Evolutionary conservation across 2,888 invertebrate species (phyloP).

Genomic region (Andrena fulva): DNA sequence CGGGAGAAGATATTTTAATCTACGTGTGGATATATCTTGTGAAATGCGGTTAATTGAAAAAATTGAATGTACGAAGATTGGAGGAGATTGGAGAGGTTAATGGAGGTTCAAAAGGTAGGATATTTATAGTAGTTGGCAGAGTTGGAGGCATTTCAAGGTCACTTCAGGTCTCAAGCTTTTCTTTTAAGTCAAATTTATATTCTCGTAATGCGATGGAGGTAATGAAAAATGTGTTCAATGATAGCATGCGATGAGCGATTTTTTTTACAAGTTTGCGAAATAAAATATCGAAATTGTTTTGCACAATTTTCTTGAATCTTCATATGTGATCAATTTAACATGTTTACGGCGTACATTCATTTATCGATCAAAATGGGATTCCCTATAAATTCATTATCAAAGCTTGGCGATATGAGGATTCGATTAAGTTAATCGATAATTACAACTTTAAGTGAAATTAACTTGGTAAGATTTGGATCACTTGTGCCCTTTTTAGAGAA

Average conservation of each 20-base stretch:
- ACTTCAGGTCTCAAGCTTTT: neutral
- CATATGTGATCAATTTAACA: too few relatives aligned
- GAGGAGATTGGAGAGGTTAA: slow-evolving; percentile 3
- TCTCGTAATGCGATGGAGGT: neutral
- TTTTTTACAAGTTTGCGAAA: too few relatives aligned
- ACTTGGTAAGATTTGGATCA: too few relatives aligned
- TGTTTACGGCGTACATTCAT: too few relatives aligned
- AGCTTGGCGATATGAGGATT: too few relatives aligned
- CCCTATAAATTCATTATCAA: too few relatives aligned
- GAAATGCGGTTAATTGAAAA: slow-evolving; percentile 1
- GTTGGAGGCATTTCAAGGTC: neutral
- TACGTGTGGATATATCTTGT: neutral
- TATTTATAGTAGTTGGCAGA: neutral
- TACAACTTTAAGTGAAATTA: too few relatives aligned
- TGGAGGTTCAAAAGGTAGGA: neutral
- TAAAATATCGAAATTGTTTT: too few relatives aligned
- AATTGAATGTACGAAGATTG: slow-evolving; percentile 6
- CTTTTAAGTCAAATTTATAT: neutral
- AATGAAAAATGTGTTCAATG: neutral
- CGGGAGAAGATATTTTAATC: neutral
- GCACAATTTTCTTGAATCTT: too few relatives aligned
- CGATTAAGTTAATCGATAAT: too few relatives aligned
- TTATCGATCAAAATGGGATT: too few relatives aligned
- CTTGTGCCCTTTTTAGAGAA: too few relatives aligned
- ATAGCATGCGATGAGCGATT: neutral